Conservation (phyloP, 2,113 vertebrate species). For the Eurypyga helias region DNA sequence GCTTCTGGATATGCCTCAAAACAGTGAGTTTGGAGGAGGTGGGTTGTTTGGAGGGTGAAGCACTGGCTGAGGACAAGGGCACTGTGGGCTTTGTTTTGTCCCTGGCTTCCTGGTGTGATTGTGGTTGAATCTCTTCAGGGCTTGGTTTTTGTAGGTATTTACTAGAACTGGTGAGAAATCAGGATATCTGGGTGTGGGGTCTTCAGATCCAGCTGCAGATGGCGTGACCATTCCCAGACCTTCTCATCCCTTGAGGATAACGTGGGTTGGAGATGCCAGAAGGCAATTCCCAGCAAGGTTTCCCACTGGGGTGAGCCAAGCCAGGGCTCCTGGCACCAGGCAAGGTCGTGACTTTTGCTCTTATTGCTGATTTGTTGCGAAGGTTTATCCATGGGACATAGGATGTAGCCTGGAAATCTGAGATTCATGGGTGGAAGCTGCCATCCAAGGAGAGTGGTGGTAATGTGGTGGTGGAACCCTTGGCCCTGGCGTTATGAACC, state of each 20-base stretch:
- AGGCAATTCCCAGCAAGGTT: not conserved
- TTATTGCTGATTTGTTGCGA: accelerated
- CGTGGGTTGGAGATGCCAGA: not conserved
- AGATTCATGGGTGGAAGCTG: accelerated
- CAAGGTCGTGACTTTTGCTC: not conserved
- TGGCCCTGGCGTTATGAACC: accelerated
- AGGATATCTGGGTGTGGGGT: not conserved
- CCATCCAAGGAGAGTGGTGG: accelerated
- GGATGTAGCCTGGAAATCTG: not conserved
- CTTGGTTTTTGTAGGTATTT: not conserved
- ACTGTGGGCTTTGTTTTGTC: not conserved
- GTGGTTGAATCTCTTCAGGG: not conserved
- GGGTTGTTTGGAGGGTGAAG: not conserved
- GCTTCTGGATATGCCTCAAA: not conserved
- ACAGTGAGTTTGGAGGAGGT: not conserved
- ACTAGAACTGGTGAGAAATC: not conserved
- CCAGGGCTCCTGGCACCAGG: not conserved
- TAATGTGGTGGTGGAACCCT: accelerated
- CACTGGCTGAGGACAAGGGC: accelerated
- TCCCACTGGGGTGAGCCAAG: too few species aligned
- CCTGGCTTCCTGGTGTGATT: not conserved
- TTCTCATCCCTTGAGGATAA: accelerated
- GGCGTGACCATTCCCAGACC: not conserved
- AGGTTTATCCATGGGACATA: not conserved
- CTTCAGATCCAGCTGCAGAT: not conserved